These are phyloP conservation scores for Eutolmus rufibarbis DNA, from an alignment of 2,888 invertebrate genomes.

Conservation along the genomic window DNA sequence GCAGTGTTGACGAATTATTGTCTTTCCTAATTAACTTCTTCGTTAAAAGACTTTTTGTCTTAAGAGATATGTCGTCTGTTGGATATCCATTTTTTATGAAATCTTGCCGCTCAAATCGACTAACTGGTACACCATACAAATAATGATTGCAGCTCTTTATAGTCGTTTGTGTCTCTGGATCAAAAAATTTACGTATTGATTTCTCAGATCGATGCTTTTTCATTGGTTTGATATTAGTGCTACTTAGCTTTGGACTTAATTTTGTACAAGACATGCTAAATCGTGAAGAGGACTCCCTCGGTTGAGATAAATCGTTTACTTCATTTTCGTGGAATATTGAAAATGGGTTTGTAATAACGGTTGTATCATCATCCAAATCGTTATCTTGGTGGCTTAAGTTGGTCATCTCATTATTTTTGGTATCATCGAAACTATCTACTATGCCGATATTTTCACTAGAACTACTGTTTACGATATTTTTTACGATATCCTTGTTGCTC, in stretches of 20 bases:
- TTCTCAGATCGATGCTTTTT: slow-evolving; percentile 51
- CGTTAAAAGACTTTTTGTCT: slow-evolving; percentile 1
- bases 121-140: slow-evolving; percentile 56
- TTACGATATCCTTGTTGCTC: neutral
- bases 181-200: slow-evolving; percentile 54
- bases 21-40: slow-evolving; percentile 29
- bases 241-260: slow-evolving; percentile 26
- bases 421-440: slow-evolving; percentile 15
- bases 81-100: slow-evolving; percentile 48
- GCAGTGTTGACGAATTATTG: slow-evolving; percentile 26
- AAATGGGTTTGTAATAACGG: slow-evolving; percentile 61
- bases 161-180: slow-evolving; percentile 36
- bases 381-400: neutral
- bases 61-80: neutral
- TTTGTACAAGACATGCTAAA: slow-evolving; percentile 30
- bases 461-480: slow-evolving; percentile 1
- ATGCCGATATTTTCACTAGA: neutral
- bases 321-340: slow-evolving; percentile 57
- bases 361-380: slow-evolving; percentile 51
- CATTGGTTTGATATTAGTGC: slow-evolving; percentile 7
- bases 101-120: slow-evolving; percentile 59
- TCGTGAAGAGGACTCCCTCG: slow-evolving; percentile 49
- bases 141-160: slow-evolving; percentile 50
- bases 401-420: neutral
- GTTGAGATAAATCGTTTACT: slow-evolving; percentile 30